Evolutionary conservation across 2,797 vertebrate species (phyloP).

Genomic region (Argentina silus): DNA sequence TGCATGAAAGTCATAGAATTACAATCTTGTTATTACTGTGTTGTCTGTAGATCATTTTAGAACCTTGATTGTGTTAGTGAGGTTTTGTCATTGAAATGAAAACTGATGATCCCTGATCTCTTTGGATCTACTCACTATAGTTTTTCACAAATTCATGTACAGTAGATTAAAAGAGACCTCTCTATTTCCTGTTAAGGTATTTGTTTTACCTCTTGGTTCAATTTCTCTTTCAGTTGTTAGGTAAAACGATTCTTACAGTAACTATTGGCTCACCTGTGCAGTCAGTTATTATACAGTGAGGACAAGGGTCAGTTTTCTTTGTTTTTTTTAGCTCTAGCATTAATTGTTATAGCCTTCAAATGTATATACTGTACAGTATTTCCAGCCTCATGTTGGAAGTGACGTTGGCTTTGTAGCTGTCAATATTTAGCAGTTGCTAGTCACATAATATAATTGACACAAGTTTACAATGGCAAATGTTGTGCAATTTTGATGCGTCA

Average conservation of each 20-base stretch:
- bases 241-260: not conserved
- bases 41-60: not conserved
- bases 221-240: no score
- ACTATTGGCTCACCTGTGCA: not conserved
- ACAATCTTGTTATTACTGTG: not conserved
- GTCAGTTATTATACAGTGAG: not conserved
- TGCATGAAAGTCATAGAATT: no score
- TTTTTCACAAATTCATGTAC: not conserved
- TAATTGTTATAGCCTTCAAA: not conserved
- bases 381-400: no score
- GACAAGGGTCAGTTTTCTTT: not conserved
- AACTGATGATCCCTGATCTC: not conserved
- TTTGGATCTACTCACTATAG: not conserved
- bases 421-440: not conserved
- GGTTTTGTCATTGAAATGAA: not conserved
- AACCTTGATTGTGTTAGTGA: not conserved
- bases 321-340: not conserved
- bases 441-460: not conserved
- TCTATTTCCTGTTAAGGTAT: not conserved
- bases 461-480: not conserved
- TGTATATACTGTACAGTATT: not conserved
- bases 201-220: no score
- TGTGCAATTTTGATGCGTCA: not conserved
- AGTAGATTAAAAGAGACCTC: not conserved
- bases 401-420: not conserved